Evolutionary conservation across 2,797 vertebrate genomes (phyloP).

Genomic region (Anabacerthia variegaticeps): DNA sequence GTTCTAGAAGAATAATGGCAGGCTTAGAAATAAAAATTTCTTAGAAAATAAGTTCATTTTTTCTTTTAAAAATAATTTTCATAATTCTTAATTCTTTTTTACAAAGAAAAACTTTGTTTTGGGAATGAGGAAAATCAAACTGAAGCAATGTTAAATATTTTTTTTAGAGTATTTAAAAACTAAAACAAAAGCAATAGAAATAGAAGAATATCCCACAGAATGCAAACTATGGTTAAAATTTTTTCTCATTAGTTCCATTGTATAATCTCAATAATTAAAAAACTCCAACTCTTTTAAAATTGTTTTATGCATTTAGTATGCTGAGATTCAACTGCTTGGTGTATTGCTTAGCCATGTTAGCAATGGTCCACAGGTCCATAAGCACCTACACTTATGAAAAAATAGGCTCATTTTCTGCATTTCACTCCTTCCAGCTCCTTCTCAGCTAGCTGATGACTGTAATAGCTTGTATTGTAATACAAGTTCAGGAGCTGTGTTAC

Average conservation of each 20-base stretch:
- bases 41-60: not conserved
- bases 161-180: not conserved
- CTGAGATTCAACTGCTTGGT: not conserved
- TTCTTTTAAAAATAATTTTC: not conserved
- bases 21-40: not conserved
- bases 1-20: not conserved
- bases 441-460: not conserved
- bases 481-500: not conserved
- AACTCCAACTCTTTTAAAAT: not conserved
- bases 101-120: not conserved
- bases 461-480: not conserved
- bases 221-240: not conserved
- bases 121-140: not conserved
- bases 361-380: not conserved
- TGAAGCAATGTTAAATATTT: not conserved
- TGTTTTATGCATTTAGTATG: fast-evolving
- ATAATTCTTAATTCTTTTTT: not conserved
- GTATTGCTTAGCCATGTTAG: not conserved
- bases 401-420: not conserved
- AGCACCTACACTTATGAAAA: not conserved
- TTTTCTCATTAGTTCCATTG: not conserved
- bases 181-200: not conserved
- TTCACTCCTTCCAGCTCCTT: not conserved
- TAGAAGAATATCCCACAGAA: not conserved
- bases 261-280: not conserved